Conservation (phyloP, 1,140 invertebrate species). For the Temnothorax longispinosus region DNA sequence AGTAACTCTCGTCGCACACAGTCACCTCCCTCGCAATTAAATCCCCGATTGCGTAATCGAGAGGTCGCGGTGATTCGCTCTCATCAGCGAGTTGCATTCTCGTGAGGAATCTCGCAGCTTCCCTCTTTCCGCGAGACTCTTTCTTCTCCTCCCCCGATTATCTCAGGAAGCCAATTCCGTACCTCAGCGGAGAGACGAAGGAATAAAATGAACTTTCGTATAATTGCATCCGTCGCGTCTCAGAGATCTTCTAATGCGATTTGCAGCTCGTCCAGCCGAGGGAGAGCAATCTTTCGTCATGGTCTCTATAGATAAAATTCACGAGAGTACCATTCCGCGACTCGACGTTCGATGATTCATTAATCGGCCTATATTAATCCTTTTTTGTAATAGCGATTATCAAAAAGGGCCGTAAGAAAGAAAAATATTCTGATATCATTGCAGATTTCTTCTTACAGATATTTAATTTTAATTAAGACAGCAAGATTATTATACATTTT, state of each 20-base stretch:
- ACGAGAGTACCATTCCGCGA: slow-evolving; percentile 5
- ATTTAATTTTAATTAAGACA: not conserved
- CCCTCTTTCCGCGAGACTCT: not conserved
- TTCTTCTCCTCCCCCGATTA: slow-evolving; percentile 4
- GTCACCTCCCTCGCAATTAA: not conserved
- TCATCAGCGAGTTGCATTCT: slow-evolving; percentile 20
- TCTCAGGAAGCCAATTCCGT: slow-evolving; percentile 54
- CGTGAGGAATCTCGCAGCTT: slow-evolving; percentile 45
- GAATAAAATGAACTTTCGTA: slow-evolving; percentile 61
- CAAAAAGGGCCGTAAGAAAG: not conserved
- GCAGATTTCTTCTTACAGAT: not conserved
- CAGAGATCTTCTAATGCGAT: slow-evolving; percentile 60
- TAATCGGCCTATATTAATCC: not conserved
- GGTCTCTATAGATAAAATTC: slow-evolving; percentile 4
- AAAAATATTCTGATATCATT: not conserved
- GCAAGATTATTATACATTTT: not conserved
- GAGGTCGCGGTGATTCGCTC: slow-evolving; percentile 30
- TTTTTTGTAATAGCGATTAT: not conserved
- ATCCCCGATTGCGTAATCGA: slow-evolving; percentile 39
- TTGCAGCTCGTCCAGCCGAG: slow-evolving; percentile 37
- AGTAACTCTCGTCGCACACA: not conserved
- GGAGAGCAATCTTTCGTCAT: not conserved
- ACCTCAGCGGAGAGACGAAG: slow-evolving; percentile 18
- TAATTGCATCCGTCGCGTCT: slow-evolving; percentile 57
- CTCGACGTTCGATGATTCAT: slow-evolving; percentile 13